A percentile compares a stretch with the other conserved stretches of the same genome.
Conservation (phyloP, 2,888 invertebrate genomes). For the Scaptomyza cyrtandrae region DNA sequence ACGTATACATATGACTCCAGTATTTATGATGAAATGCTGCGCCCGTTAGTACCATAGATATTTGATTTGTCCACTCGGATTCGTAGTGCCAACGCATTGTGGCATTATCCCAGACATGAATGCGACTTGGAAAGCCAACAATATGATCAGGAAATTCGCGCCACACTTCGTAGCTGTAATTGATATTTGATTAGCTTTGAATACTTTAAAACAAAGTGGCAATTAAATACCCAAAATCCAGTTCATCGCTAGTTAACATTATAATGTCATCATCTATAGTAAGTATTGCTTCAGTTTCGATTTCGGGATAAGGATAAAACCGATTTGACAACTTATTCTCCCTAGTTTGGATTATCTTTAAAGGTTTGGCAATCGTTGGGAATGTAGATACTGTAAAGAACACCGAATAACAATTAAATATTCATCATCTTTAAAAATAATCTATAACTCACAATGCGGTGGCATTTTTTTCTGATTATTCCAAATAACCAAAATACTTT, state of each 20-base stretch:
- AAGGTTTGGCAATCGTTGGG: slow-evolving; percentile 94
- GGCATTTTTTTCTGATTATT: slow-evolving; percentile 97
- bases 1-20: slow-evolving; percentile 97
- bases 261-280: slow-evolving; percentile 98
- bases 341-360: slow-evolving; percentile 95
- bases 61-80: slow-evolving; percentile 98
- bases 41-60: slow-evolving; percentile 98
- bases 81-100: slow-evolving; percentile 96
- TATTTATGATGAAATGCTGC: slow-evolving; percentile 98
- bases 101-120: slow-evolving; percentile 96
- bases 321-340: slow-evolving; percentile 97
- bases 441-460: slow-evolving; percentile 89
- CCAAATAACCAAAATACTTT: slow-evolving; percentile 97
- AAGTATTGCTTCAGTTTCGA: slow-evolving; percentile 97
- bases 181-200: neutral
- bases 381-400: slow-evolving; percentile 90
- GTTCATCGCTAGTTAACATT: slow-evolving; percentile 97
- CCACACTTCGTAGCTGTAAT: slow-evolving; percentile 92
- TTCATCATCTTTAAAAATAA: neutral
- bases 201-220: neutral
- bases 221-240: slow-evolving; percentile 94
- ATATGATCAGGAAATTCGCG: slow-evolving; percentile 97
- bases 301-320: slow-evolving; percentile 97
- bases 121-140: slow-evolving; percentile 97
- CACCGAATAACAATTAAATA: no score